Evolutionary conservation across 2,113 vertebrate genomes (phyloP).

Genomic region (Lophius piscatorius): DNA sequence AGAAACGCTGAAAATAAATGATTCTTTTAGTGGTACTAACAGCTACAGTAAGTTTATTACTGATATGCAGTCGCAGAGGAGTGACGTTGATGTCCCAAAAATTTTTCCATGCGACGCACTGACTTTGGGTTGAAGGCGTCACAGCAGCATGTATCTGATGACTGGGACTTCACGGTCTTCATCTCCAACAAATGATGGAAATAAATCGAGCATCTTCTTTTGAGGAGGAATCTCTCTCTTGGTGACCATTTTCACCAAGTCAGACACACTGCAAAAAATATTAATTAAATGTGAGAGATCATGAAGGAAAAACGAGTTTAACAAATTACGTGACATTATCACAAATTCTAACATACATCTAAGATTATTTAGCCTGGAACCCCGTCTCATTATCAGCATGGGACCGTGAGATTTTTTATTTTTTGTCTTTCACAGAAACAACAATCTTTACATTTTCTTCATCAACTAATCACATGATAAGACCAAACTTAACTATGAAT

Average conservation of each 20-base stretch:
- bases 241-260: conserved; percentile 67
- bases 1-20: background rate
- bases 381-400: background rate
- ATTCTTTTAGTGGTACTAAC: background rate
- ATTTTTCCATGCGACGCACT: background rate
- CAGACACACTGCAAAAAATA: conserved; percentile 75
- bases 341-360: background rate
- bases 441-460: too few species aligned
- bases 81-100: background rate
- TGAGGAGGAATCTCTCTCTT: conserved; percentile 45
- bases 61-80: background rate
- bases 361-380: background rate
- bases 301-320: background rate
- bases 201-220: conserved; percentile 78
- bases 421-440: too few species aligned
- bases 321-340: background rate
- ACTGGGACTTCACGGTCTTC: conserved; percentile 67
- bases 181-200: conserved; percentile 79
- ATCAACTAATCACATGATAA: too few species aligned
- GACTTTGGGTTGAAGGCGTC: conserved; percentile 22
- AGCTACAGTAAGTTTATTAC: background rate
- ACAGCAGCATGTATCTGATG: conserved; percentile 70
- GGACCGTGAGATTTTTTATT: background rate
- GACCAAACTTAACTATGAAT: too few species aligned
- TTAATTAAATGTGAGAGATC: background rate